Base-by-base conservation (phyloP, 2,888 invertebrate species). In the Hirtodrosophila duncani region DNA sequence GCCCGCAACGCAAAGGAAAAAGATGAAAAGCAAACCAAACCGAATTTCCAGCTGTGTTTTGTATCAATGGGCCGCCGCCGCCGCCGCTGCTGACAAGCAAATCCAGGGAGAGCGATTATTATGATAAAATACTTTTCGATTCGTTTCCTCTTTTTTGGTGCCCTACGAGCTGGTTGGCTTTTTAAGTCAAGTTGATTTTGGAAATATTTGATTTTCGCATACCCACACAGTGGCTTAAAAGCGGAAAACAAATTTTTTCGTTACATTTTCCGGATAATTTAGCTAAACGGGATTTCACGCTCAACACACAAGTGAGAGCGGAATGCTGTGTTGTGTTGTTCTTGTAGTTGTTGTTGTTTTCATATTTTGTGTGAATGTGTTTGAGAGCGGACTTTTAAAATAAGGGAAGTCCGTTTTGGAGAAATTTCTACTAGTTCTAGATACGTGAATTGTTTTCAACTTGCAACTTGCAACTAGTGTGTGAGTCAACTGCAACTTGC, bases 261-360 rank as follows among this genome's bases (percentile, higher is more conserved):
- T 56, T 56, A 67, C 46, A 79, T 83, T 79, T 83, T 83, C 71
- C 81, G 77, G 67, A 70, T 66, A 81, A 79, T 79, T 83, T 83
- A 58, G 66, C 83, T 82, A 83, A 79, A 80, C 68, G 71, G 82
- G 63, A 75, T 81, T 79, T 82, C 45, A 72, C 51, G 80, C 77
- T 60, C 63, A 62, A 21, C 27, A 33, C 27, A 24, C 31, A 27
- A 34, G n/a, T 10, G 11, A 23, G 29, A 11, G 9, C 7, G 8
- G 20, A 41, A 13, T 3, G 11, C 1, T 11, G 17, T 16, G 16
- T 3, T 3, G 30, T 18, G 14, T 11, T 10, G 18, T 30, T 34
- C n/a, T n/a, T 21, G 6, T 36, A 21, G 11, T 7, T 39, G 43
- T 29, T 31, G 34, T 16, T 42, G 42, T 37, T 38, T 27, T 46